Evolutionary conservation across 2,888 invertebrate species (phyloP), one percentile per base, ranked within the genome.

Genomic region (Coremacera marginata): DNA sequence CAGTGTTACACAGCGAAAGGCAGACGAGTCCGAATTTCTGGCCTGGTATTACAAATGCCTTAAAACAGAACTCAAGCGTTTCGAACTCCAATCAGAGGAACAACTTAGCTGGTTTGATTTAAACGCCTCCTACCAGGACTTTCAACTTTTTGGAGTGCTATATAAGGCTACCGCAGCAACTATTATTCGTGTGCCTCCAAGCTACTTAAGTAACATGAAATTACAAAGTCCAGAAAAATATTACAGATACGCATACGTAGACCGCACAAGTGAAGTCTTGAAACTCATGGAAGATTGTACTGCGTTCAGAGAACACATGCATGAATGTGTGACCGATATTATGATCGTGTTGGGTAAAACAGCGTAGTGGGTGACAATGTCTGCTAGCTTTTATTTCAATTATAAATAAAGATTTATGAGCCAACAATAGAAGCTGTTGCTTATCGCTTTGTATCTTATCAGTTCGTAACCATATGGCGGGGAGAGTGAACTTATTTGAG

Each of bases 261-360:
- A 85, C 76, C 83, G 88, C n/a, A 83, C 83, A 0, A 72, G 76
- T 2, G 78, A 80, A 4, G 72, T 88, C 1, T 52, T 86, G 9
- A 73, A 77, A 5, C 70, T 85, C 19, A 84, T 88, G 81, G 14
- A 67, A 3, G 80, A 82, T 3, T 77, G 85, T 63, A 74, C 75
- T 11, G 79, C 81, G 0, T 88, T 85, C 34, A 68, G 82, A 5
- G 4, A 67, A 8, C 80, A 81, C 72, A 83, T 88, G 81, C 82
- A 82, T 27, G 84, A 85, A 22, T 83, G 84, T 76, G 73, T 87
- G 14, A 82, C 82, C 7, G 88, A 88, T 78, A 80, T 88, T 70
- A 80, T 88, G 75, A 81, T 83, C 8, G 75, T 83, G 55, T 82
- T 71, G 4, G 2, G 34, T 49, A 19, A 5, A 16, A 52, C 9